Conservation (phyloP, 1,140 invertebrate species). For the Heliconius congener region DNA sequence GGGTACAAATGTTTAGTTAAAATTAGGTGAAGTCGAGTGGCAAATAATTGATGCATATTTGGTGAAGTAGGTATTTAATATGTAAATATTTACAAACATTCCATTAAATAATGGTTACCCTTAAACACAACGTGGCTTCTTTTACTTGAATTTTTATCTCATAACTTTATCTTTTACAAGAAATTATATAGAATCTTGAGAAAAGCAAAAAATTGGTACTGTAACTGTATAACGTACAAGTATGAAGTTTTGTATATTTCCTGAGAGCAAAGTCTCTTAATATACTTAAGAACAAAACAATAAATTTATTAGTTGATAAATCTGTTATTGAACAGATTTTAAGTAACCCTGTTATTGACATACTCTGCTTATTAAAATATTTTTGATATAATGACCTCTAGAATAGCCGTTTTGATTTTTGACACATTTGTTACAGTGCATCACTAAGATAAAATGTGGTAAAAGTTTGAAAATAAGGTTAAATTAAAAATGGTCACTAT, state of each 20-base stretch:
- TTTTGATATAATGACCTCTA: not conserved
- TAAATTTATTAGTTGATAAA: not conserved
- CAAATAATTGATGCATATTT: not conserved
- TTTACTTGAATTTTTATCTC: not conserved
- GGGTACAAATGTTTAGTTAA: not conserved
- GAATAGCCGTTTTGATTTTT: not conserved
- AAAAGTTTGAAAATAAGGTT: not conserved
- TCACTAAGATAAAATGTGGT: not conserved
- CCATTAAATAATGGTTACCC: conserved; percentile 9
- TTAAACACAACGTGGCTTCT: not conserved
- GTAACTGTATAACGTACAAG: too few species aligned
- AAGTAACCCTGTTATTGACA: not conserved
- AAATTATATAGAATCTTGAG: not conserved
- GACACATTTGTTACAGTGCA: not conserved
- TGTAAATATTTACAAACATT: conserved; percentile 9
- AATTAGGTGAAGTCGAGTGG: not conserved
- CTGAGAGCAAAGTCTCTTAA: not conserved
- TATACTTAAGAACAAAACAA: not conserved
- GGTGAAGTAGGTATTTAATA: not conserved
- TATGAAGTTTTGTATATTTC: not conserved
- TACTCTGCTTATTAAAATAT: not conserved
- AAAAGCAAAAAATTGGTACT: not conserved
- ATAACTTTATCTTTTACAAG: not conserved
- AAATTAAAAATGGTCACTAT: conserved; percentile 7
- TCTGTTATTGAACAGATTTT: not conserved